A percentile compares a stretch with the other conserved stretches of the same genome.
Evolutionary conservation across 2,888 invertebrate genomes (phyloP).

Genomic region (Eledona agricola): DNA sequence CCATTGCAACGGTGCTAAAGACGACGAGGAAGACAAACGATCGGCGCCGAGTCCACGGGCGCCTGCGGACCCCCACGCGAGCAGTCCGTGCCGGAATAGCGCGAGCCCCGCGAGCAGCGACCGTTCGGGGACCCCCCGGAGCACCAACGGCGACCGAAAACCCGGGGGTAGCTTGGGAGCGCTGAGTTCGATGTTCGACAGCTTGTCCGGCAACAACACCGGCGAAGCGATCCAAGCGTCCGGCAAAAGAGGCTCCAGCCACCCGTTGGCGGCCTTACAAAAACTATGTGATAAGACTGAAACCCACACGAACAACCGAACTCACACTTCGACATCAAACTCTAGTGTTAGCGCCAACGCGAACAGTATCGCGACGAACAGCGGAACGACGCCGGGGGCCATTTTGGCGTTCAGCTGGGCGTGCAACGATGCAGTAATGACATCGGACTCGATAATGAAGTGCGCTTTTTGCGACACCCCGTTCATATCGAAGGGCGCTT

Average conservation of each 20-base stretch:
- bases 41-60: slow-evolving; percentile 55
- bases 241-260: slow-evolving; percentile 77
- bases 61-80: slow-evolving; percentile 58
- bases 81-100: slow-evolving; percentile 71
- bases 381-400: slow-evolving; percentile 77
- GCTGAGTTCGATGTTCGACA: slow-evolving; percentile 90
- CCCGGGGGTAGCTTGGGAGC: slow-evolving; percentile 79
- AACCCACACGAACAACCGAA: slow-evolving; percentile 68
- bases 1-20: slow-evolving; percentile 57
- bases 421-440: slow-evolving; percentile 90
- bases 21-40: slow-evolving; percentile 55
- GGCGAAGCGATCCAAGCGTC: slow-evolving; percentile 59
- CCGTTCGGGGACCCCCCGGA: slow-evolving; percentile 79
- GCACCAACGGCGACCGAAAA: slow-evolving; percentile 69
- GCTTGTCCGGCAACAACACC: slow-evolving; percentile 70
- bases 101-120: slow-evolving; percentile 81
- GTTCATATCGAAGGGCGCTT: slow-evolving; percentile 96
- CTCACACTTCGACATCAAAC: slow-evolving; percentile 52
- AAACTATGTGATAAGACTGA: slow-evolving; percentile 96
- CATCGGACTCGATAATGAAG: slow-evolving; percentile 88
- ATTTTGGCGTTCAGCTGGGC: slow-evolving; percentile 94
- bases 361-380: slow-evolving; percentile 52
- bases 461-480: slow-evolving; percentile 95
- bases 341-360: slow-evolving; percentile 48
- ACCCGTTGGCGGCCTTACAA: slow-evolving; percentile 93